phyloP scores from a whole-genome alignment of 2,113 vertebrate species.

The Zosterops lateralis region DNA sequence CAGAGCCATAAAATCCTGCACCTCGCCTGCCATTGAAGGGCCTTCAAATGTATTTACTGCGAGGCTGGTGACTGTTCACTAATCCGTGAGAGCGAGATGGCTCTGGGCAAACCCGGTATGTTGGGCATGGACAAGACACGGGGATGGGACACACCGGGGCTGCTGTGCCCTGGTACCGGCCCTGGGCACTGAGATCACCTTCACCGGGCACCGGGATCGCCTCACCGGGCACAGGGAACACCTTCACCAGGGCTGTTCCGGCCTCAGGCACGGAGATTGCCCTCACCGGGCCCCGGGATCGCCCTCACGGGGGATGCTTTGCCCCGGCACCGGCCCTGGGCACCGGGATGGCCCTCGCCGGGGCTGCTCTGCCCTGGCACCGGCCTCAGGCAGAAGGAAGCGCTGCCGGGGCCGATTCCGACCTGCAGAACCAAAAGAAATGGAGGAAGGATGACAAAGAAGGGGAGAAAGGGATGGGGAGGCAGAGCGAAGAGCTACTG shows the following conservation, averaged over 20 bases:
- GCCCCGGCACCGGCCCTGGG: too few species aligned
- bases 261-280: neutral
- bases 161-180: fast-evolving
- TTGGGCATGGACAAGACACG: fast-evolving
- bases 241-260: too few species aligned
- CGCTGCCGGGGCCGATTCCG: too few species aligned
- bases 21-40: neutral
- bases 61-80: fast-evolving
- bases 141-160: fast-evolving
- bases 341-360: neutral
- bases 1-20: neutral
- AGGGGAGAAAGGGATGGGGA: too few species aligned
- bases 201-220: neutral
- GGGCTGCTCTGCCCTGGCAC: neutral
- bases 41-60: neutral
- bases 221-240: neutral
- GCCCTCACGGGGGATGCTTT: neutral
- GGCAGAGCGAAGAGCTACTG: neutral
- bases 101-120: neutral
- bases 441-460: neutral
- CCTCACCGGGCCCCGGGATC: neutral
- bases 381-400: too few species aligned
- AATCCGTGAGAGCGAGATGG: neutral
- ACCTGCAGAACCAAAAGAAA: fast-evolving
- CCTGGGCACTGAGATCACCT: fast-evolving